Conservation (phyloP, 2,113 vertebrate genomes). For the Camelus dromedarius region DNA sequence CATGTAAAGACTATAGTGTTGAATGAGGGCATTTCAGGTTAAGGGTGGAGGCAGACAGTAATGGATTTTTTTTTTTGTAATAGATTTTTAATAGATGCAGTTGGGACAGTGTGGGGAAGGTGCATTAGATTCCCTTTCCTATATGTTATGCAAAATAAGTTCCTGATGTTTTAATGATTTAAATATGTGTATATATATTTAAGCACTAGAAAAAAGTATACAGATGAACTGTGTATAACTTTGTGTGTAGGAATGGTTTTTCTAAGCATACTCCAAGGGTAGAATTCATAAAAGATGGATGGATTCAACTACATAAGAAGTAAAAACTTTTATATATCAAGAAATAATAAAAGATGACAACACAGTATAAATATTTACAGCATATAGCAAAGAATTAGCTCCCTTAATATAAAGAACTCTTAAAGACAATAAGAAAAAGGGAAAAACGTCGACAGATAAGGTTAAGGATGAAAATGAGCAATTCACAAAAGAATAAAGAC, state of each 20-base stretch:
- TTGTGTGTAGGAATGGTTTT: neutral
- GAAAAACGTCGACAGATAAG: neutral
- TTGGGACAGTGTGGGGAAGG: neutral
- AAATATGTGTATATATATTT: neutral
- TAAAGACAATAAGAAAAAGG: neutral
- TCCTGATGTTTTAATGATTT: slow-evolving; percentile 36
- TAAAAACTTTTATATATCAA: neutral
- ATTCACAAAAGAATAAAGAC: neutral
- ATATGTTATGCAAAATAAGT: neutral
- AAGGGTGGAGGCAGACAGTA: neutral
- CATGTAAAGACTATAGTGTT: neutral
- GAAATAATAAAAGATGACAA: neutral
- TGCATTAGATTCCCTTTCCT: neutral
- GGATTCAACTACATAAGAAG: neutral
- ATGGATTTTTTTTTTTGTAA: neutral
- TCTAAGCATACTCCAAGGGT: neutral
- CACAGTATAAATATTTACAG: neutral
- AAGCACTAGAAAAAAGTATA: neutral
- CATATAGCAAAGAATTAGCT: neutral
- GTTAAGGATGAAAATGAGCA: neutral
- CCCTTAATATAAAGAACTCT: neutral
- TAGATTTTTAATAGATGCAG: slow-evolving; percentile 36
- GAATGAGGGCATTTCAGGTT: neutral
- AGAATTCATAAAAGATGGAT: neutral
- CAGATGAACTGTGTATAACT: neutral